Evolutionary conservation across 2,888 invertebrate genomes (phyloP), one percentile per base, ranked within the genome.

Genomic region (Acanthococcus lagerstroemiae): DNA sequence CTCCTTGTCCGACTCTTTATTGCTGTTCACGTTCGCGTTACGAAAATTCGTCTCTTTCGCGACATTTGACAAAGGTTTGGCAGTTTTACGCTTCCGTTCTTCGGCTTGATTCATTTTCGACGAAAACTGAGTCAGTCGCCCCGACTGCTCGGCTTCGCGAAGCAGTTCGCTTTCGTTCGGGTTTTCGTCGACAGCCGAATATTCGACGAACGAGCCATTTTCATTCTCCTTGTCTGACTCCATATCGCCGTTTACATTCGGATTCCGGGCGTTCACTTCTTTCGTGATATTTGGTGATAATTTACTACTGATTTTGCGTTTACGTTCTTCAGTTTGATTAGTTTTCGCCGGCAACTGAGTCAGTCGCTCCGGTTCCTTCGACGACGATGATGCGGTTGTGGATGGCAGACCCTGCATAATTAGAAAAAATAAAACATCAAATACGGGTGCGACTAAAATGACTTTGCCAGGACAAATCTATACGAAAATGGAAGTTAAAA

Each of bases 131-230:
- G 3, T 2, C 2, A 37, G n/a, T 15, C 37, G 37, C n/a, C 37
- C 37, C n/a, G 12, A 37, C 3, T 37, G 21, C 52, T 22, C 22
- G 3, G 44, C 54, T 6, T 19, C 44, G 27, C 44, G 44, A 12
- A 63, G 7, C 12, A 63, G 2, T 24, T 63, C 52, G 44, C 44
- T 63, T 52, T 52, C 30, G 25, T 63, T 54, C 4, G 63, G 30
- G 37, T 63, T 50, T 9, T 9, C n/a, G 9, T n/a, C 17, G 17
- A 19, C 17, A 50, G 2, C 50, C 19, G 50, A 19, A 50, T 50
- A 9, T 9, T 21, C 17, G 50, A 19, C 19, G 2, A 24, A 22
- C 19, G 17, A n/a, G 19, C 17, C 19, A 9, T 12, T 19, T 12
- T 50, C 21, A 50, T 50, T 21, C 4, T n/a, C 21, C 21, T 50